phyloP scores from a whole-genome alignment of 23 tunicate genomes.

The Botrylloides violaceus region DNA sequence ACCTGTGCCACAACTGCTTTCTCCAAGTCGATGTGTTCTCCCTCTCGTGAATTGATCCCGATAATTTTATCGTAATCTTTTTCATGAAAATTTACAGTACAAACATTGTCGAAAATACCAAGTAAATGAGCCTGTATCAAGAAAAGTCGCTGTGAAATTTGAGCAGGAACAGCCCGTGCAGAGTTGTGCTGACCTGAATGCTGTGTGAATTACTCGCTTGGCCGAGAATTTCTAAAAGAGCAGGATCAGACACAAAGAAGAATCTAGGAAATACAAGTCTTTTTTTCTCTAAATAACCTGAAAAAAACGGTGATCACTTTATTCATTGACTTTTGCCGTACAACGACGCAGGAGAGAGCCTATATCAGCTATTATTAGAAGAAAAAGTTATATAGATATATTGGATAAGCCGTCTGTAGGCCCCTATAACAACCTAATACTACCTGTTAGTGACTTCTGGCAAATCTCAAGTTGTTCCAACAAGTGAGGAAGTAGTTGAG shows the following conservation, averaged over 20 bases:
- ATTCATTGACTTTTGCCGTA: no score
- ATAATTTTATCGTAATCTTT: conserved; percentile 82
- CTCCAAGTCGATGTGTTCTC: conserved; percentile 86
- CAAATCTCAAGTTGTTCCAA: conserved; percentile 93
- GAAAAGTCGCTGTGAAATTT: no score
- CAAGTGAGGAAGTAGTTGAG: conserved; percentile 89
- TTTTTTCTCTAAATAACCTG: conserved; percentile 90
- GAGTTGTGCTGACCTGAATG: conserved; percentile 54
- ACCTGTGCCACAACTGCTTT: conserved; percentile 87
- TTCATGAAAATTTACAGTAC: conserved; percentile 67
- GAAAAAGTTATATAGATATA: not conserved
- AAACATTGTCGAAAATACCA: conserved; percentile 86
- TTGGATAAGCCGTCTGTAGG: not conserved
- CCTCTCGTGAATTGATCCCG: conserved; percentile 77
- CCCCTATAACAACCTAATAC: no score
- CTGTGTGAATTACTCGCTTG: conserved; percentile 97
- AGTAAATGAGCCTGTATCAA: conserved; percentile 68
- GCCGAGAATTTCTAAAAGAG: conserved; percentile 93
- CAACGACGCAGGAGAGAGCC: no score
- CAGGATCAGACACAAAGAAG: conserved; percentile 97
- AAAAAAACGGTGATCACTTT: not conserved
- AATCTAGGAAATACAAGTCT: conserved; percentile 90
- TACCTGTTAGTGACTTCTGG: conserved; percentile 89
- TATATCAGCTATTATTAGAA: no score
- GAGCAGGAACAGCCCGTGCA: no score